Base-by-base conservation (phyloP, 2,797 vertebrate genomes). In the Nyctalus aviator region DNA sequence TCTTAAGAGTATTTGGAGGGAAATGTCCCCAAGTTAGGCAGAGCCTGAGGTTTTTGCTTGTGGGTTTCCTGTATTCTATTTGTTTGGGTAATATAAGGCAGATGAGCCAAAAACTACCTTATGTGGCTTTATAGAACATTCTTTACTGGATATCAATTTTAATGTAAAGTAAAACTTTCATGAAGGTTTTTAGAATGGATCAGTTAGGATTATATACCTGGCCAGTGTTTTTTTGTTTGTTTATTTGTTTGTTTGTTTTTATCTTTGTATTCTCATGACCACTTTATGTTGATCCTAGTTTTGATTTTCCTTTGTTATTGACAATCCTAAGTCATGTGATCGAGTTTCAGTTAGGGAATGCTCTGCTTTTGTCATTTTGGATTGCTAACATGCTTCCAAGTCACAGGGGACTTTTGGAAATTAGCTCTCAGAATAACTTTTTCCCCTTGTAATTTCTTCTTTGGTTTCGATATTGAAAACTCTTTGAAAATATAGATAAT, bases 401-500 rank as follows among this genome's bases (percentile, higher is more conserved):
- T 96, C 91, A 93, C 1, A 8, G 46, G 93, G 68, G 15, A 30
- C 75, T 97, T 92, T 85, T 94, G 94, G 86, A 96, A 92, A 88
- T 4, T 0, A 46, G 81, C 89, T 95, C 15, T 8, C 78, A 91
- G 89, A 95, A 62, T 73, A 95, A 77, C 94, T 41, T 0, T 41
- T 0, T 96, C 79, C 89, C 71, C 88, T 94, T 94, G 12, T 94
- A 93, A 96, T 97, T 93, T 95, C 94, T 97, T 97, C 88, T 66
- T 92, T 66, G 95, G 96, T 96, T 94, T 96, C 30, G 18, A 97
- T 95, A 48, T 48, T 84, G 93, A 96, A 76, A 84, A 82, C 85
- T 84, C 97, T 98, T 98, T 98, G 98, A 98, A 98, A 97, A 97
- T 97, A 94, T 92, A 98, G 98, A 98, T 98, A 98, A 98, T 98